These are phyloP conservation scores for Papilio glaucus DNA, from an alignment of 1,140 invertebrate species.

Conservation along the genomic window DNA sequence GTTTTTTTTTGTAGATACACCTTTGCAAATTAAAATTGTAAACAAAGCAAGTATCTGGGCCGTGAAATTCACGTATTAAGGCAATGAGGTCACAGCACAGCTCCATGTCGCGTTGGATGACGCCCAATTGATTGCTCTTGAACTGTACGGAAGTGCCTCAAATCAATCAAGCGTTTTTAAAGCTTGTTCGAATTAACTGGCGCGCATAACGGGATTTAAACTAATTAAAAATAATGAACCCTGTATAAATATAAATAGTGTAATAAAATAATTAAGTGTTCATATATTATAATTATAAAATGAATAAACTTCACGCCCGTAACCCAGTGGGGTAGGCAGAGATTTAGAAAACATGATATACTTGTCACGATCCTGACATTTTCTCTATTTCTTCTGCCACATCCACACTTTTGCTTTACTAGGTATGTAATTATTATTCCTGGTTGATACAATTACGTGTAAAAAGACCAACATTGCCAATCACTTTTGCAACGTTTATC, in stretches of 20 bases:
- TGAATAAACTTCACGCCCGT: too few relatives aligned
- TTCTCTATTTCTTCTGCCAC: too few relatives aligned
- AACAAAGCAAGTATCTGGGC: not conserved
- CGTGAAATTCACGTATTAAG: slow-evolving; percentile 24
- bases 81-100: slow-evolving; percentile 26
- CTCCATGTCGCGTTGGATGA: slow-evolving; percentile 10
- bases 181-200: slow-evolving; percentile 25
- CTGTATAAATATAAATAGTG: not conserved
- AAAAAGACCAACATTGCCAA: too few relatives aligned
- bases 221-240: slow-evolving; percentile 25
- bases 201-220: slow-evolving; percentile 12
- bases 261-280: not conserved
- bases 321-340: too few relatives aligned
- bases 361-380: too few relatives aligned
- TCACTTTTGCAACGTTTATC: too few relatives aligned
- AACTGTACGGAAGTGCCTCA: slow-evolving; percentile 14
- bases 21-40: slow-evolving; percentile 3
- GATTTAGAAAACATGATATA: too few relatives aligned
- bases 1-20: too few relatives aligned
- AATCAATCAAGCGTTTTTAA: slow-evolving; percentile 31
- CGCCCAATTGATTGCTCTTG: slow-evolving; percentile 34
- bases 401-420: too few relatives aligned
- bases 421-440: too few relatives aligned
- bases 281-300: not conserved
- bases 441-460: too few relatives aligned